These are phyloP conservation scores for Haplotaxodon microlepis DNA, from an alignment of 2,113 vertebrate species.

Conservation along the genomic window DNA sequence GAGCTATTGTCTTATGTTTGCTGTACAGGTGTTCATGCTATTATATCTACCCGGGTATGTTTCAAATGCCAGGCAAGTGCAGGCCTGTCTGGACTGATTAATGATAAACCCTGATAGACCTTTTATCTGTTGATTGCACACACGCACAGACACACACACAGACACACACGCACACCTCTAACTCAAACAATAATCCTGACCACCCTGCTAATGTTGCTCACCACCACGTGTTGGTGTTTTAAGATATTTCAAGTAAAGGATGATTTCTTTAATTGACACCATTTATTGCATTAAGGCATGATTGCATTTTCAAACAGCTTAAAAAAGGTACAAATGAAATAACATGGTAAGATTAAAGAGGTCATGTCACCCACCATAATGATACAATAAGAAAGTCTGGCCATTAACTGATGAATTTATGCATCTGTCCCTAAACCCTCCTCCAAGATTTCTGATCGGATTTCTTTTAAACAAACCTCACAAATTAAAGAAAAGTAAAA, in stretches of 20 bases:
- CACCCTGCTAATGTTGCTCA: not conserved
- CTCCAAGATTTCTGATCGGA: not conserved
- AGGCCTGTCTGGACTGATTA: slow-evolving; percentile 38
- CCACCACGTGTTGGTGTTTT: not conserved
- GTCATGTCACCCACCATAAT: slow-evolving; percentile 33
- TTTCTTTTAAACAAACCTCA: not conserved
- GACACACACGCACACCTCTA: not conserved
- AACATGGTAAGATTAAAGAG: slow-evolving; percentile 44
- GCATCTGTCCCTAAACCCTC: not conserved
- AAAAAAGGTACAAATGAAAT: slow-evolving; percentile 66
- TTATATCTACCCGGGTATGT: not conserved
- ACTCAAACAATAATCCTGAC: not conserved
- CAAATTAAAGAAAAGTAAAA: slow-evolving; percentile 1
- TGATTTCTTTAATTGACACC: slow-evolving; percentile 52
- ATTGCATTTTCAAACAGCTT: slow-evolving; percentile 62
- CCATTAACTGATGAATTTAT: not conserved
- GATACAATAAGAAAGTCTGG: slow-evolving; percentile 46
- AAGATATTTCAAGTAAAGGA: not conserved
- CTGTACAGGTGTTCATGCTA: not conserved
- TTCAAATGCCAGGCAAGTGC: slow-evolving; percentile 23
- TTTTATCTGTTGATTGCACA: not conserved
- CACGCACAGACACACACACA: not conserved
- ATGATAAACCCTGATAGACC: slow-evolving; percentile 26
- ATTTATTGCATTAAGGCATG: slow-evolving; percentile 71
- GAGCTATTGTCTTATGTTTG: not conserved